These are phyloP conservation scores for Temnothorax curvispinosus DNA, from an alignment of 1,140 invertebrate species.

Conservation along the genomic window DNA sequence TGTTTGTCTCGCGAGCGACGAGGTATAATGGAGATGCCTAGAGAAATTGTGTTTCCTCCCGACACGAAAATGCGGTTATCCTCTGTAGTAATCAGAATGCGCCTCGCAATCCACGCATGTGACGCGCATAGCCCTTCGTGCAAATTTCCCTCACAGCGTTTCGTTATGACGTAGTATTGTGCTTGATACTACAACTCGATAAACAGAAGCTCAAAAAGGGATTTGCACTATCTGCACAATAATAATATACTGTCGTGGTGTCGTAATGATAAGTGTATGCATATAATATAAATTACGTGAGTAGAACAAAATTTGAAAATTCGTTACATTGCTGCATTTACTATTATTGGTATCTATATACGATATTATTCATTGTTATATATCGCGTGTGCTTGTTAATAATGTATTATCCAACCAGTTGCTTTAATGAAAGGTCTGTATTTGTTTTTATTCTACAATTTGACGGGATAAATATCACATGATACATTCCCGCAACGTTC, in stretches of 20 bases:
- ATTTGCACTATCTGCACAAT: background rate
- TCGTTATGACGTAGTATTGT: background rate
- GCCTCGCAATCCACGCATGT: constrained; percentile 23
- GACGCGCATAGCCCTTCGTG: background rate
- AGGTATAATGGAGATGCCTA: background rate
- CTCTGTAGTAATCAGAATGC: constrained; percentile 61
- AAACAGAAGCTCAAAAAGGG: constrained; percentile 46
- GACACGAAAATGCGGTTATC: constrained; percentile 58
- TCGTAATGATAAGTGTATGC: background rate
- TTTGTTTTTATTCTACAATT: background rate
- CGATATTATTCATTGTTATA: constrained; percentile 30
- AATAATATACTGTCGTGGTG: background rate
- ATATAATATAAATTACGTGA: background rate
- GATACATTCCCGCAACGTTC: background rate
- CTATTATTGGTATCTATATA: background rate
- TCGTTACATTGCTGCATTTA: background rate
- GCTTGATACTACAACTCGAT: constrained; percentile 21
- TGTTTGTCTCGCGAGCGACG: constrained; percentile 38
- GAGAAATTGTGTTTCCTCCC: constrained; percentile 10
- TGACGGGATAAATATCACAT: background rate
- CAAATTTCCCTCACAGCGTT: constrained; percentile 28
- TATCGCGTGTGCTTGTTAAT: background rate
- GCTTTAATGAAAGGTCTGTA: background rate
- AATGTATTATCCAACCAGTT: background rate
- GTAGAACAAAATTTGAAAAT: background rate